phyloP scores from a whole-genome alignment of 2,888 invertebrate species.

The Venusia cambrica region DNA sequence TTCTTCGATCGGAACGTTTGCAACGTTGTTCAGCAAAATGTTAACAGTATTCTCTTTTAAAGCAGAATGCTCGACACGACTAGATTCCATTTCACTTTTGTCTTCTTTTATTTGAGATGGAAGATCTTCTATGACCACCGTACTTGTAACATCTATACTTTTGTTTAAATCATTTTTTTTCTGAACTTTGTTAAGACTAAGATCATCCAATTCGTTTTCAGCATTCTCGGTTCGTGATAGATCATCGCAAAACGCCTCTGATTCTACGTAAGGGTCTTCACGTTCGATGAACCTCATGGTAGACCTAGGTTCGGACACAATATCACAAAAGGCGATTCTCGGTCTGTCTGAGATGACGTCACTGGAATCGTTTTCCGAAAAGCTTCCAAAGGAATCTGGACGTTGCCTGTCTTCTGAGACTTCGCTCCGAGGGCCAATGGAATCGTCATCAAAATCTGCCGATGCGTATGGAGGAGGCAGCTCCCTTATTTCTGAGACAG shows the following conservation, averaged over 20 bases:
- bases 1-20: slow-evolving; percentile 42
- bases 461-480: slow-evolving; percentile 76
- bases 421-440: slow-evolving; percentile 71
- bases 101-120: slow-evolving; percentile 49
- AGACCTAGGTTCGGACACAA: slow-evolving; percentile 67
- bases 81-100: slow-evolving; percentile 58
- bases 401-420: slow-evolving; percentile 69
- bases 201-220: slow-evolving; percentile 69
- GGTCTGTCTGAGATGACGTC: slow-evolving; percentile 61
- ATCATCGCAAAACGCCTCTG: slow-evolving; percentile 64
- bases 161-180: slow-evolving; percentile 75
- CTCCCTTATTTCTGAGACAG: slow-evolving; percentile 80
- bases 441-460: slow-evolving; percentile 73
- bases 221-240: slow-evolving; percentile 59
- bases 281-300: slow-evolving; percentile 72
- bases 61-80: slow-evolving; percentile 59
- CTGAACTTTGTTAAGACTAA: slow-evolving; percentile 65
- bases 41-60: slow-evolving; percentile 69
- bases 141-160: slow-evolving; percentile 53
- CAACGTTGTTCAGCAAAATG: slow-evolving; percentile 58
- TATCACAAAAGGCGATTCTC: slow-evolving; percentile 63
- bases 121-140: slow-evolving; percentile 47
- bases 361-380: slow-evolving; percentile 75
- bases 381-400: slow-evolving; percentile 73
- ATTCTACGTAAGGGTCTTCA: slow-evolving; percentile 71